Percentiles rank a stretch among this genome's conserved stretches.
These are phyloP conservation scores for Strigops habroptila DNA, from an alignment of 2,113 vertebrate genomes.

Conservation along the genomic window DNA sequence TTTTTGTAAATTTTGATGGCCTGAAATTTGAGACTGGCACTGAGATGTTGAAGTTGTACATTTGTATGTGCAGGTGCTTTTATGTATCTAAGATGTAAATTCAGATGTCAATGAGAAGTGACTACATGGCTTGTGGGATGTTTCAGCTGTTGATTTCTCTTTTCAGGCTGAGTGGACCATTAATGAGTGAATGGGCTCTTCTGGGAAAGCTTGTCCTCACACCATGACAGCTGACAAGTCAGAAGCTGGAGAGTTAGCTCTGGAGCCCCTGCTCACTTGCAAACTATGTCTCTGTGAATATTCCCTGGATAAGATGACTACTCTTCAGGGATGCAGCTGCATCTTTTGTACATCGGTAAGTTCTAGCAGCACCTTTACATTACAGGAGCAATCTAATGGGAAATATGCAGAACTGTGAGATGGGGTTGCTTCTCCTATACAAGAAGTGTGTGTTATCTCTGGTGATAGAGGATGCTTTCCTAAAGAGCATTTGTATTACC, in stretches of 20 bases:
- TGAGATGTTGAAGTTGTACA: not conserved
- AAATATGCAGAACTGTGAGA: not conserved
- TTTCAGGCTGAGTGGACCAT: not conserved
- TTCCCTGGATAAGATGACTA: conserved; percentile 78
- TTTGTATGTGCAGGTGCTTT: not conserved
- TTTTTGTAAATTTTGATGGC: not conserved
- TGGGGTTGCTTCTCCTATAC: not conserved
- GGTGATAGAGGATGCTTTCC: not conserved
- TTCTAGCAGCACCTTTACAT: not conserved
- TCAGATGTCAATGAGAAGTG: not conserved
- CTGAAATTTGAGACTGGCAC: not conserved
- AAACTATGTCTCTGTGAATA: conserved; percentile 91
- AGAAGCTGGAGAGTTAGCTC: conserved; percentile 55
- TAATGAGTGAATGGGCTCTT: conserved; percentile 53
- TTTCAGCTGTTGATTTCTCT: conserved; percentile 34
- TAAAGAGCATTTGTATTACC: not conserved
- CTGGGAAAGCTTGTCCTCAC: conserved; percentile 29
- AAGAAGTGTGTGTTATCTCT: not conserved
- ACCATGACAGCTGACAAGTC: conserved; percentile 74
- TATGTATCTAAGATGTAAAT: not conserved
- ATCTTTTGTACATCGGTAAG: conserved; percentile 87
- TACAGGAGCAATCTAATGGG: not conserved
- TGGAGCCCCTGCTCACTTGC: conserved; percentile 79
- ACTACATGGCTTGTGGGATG: not conserved
- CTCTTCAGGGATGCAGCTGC: conserved; percentile 86